Base-by-base conservation (phyloP, 92 coral and sea anemone genomes). In the Bergia puertoricense region DNA sequence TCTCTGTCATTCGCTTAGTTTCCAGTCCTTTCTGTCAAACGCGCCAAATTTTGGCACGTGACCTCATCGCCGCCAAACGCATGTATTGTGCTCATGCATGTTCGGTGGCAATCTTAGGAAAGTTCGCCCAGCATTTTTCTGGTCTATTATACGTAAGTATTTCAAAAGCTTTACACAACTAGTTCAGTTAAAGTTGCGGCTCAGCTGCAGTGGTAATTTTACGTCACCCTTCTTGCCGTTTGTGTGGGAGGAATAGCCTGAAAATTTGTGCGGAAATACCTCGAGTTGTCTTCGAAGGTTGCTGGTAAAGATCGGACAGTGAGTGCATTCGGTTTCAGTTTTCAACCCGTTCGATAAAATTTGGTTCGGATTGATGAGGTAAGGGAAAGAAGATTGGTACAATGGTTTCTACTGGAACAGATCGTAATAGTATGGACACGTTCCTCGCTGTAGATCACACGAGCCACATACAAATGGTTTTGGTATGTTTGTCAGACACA, bases 61-160 rank as follows among this genome's bases (percentile, higher is more conserved):
- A 95, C 94, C 94, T 89, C 89, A 91, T 78, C 91, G 90, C 91
- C 93, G 91, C 91, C 71, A 93, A 93, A 95, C 98, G 98, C 98
- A 94, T 94, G 98, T 95, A 95, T 95, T 95, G 98, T 95, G 98
- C 95, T 92, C 96, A 89, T 93, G 96, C 94, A 93, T 95, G 92
- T 94, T 88, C 91, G 57, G 93, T 93, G 98, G 79, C 87, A 84
- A 69, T 79, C 66, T 84, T 84, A 69, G 87, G 78, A 71, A 45
- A 84, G 87, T 84, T 84, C 79, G 87, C 78, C 87, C 62, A 84
- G 87, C 87, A 14, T 13, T 91, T 95, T 92, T 90, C 93, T 91
- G 98, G 92, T 91, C 89, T 62, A 90, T 90, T 91, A 90, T 95
- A 91, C 93, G 98, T 95, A 93, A 95, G 98, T 95, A 91, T 88